Conservation (phyloP, 2,797 vertebrate species). For the Pseudomugil tenellus region DNA sequence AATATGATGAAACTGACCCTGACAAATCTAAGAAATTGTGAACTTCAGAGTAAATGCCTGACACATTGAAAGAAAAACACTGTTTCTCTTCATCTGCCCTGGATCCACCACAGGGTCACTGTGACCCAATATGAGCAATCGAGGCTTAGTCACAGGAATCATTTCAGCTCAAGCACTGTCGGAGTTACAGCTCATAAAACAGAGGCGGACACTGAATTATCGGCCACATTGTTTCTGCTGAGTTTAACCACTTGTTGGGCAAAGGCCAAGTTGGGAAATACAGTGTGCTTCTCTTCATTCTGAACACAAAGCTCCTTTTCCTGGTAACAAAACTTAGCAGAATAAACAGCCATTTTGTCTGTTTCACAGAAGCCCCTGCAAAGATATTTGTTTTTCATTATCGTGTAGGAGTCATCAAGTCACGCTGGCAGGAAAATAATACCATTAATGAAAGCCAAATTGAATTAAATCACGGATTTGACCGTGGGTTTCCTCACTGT, state of each 20-base stretch:
- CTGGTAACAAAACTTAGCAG: slow-evolving; percentile 44
- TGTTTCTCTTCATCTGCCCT: slow-evolving; percentile 32
- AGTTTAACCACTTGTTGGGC: slow-evolving; percentile 40
- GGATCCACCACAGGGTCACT: slow-evolving; percentile 36
- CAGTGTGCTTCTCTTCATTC: slow-evolving; percentile 15
- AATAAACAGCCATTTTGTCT: slow-evolving; percentile 50
- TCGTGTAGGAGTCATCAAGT: slow-evolving; percentile 64
- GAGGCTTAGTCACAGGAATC: slow-evolving; percentile 36
- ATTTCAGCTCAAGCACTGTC: slow-evolving; percentile 16
- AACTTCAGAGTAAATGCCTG: slow-evolving; percentile 30
- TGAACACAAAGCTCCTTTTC: slow-evolving; percentile 44
- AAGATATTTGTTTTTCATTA: slow-evolving; percentile 72
- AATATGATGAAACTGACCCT: slow-evolving; percentile 1
- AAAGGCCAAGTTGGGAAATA: slow-evolving; percentile 46
- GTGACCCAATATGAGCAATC: slow-evolving; percentile 37
- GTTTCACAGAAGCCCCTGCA: slow-evolving; percentile 42
- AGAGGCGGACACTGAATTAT: slow-evolving; percentile 31
- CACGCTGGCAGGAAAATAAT: slow-evolving; percentile 69
- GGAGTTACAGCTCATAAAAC: slow-evolving; percentile 36
- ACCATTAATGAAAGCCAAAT: slow-evolving; percentile 80
- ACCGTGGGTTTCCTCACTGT: slow-evolving; percentile 81
- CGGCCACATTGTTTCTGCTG: slow-evolving; percentile 24
- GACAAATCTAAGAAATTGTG: slow-evolving; percentile 29
- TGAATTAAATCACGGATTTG: slow-evolving; percentile 80
- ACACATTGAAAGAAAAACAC: no score